Evolutionary conservation across 2,113 vertebrate genomes (phyloP), one percentile per base, ranked within the genome.

Genomic region (Nicator chloris): DNA sequence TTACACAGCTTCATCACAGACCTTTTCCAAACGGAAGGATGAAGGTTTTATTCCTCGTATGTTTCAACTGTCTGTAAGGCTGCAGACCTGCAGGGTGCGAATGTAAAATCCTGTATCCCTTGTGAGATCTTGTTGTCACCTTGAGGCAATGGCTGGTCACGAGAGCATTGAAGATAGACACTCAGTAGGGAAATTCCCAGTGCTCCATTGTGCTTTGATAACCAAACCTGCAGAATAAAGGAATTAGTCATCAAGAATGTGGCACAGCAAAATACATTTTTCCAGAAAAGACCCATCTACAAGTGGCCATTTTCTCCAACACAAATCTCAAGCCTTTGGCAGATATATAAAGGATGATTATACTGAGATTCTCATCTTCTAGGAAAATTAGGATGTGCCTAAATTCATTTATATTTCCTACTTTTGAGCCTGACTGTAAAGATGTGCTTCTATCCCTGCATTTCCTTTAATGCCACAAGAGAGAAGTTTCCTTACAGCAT

Each of bases 61-160:
- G 23, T 40, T 61, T 82, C 53, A 50, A n/a, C 23, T 11, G 40
- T 27, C 39, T 59, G 17, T 39, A 22, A 56, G 45, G 35, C 72
- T 3, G 4, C 3, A 3, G 73, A 60, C 35, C 21, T 40, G 13
- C 42, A 37, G 24, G 28, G 22, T 10, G 11, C 31, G n/a, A 37
- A 54, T 54, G 37, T 61, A 39, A 86, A 92, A 65, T 31, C 57
- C 64, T 8, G 31, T 57, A 39, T 11, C 15, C 18, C 27, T 24
- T 51, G 40, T 4, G 49, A 64, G 49, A 82, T 23, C 9, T 8
- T 18, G 17, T 26, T 40, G 39, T 60, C 15, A 5, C 66, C 4
- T 6, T 8, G 6, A 60, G 49, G 39, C 0, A 5, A 40, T 17
- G 39, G 39, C 42, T 60, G 69, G 56, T 1, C 2, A 81, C 0